A percentile compares a stretch with the other conserved stretches of the same genome.
phyloP scores from a whole-genome alignment of 1,140 invertebrate genomes.

The Antheraea mylitta region DNA sequence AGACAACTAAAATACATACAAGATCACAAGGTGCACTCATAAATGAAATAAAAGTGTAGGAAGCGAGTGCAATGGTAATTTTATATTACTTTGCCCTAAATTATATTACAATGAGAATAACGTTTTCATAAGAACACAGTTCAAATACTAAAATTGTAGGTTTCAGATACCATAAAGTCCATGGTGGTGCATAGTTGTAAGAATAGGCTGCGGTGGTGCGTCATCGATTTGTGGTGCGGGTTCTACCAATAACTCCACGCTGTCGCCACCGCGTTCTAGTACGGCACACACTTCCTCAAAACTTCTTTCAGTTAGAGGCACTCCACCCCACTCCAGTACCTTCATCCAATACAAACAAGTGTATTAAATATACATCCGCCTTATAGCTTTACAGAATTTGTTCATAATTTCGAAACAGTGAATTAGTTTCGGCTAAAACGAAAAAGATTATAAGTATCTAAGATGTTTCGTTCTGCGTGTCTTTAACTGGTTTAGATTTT shows the following conservation, averaged over 20 bases:
- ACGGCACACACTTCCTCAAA: conserved; percentile 94
- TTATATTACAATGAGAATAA: neutral
- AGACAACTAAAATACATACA: neutral
- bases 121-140: neutral
- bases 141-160: neutral
- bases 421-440: neutral
- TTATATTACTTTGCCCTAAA: neutral
- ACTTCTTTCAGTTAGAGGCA: conserved; percentile 91
- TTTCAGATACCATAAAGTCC: conserved; percentile 55
- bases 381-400: neutral
- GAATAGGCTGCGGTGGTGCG: conserved; percentile 83
- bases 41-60: neutral
- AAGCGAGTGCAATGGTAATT: neutral
- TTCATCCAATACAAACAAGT: conserved; percentile 19
- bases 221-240: conserved; percentile 83
- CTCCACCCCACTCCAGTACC: conserved; percentile 79
- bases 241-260: conserved; percentile 90
- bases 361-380: neutral
- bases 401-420: neutral
- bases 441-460: neutral
- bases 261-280: conserved; percentile 88
- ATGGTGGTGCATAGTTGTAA: conserved; percentile 73
- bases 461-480: too few relatives aligned
- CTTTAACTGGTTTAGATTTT: too few relatives aligned
- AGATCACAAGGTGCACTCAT: neutral